Evolutionary conservation across 2,797 vertebrate species (phyloP).

Genomic region (Lerista edwardsae): DNA sequence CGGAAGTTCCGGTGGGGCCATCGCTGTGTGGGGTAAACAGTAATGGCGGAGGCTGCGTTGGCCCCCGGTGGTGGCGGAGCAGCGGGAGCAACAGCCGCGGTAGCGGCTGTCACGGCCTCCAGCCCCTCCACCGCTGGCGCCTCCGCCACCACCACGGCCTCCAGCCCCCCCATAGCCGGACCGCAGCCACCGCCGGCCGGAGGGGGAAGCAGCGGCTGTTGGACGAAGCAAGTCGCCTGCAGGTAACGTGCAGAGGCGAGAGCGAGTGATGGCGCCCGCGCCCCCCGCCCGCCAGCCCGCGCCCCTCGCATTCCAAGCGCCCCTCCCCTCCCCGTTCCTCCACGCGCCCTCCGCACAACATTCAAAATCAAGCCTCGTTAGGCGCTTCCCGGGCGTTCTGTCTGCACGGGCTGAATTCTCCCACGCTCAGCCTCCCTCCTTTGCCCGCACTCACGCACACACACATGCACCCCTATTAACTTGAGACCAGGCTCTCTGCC

Average conservation of each 20-base stretch:
- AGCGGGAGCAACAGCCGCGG: constrained; percentile 61
- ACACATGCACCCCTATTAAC: too few relatives aligned
- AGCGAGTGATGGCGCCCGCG: constrained; percentile 28
- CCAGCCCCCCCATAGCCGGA: constrained; percentile 62
- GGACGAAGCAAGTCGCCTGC: constrained; percentile 97
- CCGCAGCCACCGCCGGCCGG: constrained; percentile 20
- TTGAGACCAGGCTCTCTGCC: neutral
- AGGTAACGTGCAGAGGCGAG: constrained; percentile 76
- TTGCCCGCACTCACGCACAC: too few relatives aligned
- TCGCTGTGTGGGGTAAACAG: constrained; percentile 92
- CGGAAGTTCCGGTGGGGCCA: constrained; percentile 88
- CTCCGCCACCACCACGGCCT: constrained; percentile 54
- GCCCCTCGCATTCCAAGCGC: too few relatives aligned
- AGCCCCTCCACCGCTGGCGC: constrained; percentile 50
- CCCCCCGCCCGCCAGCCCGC: neutral
- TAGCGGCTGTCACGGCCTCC: constrained; percentile 62
- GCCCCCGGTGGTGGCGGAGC: constrained; percentile 79
- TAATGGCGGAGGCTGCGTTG: constrained; percentile 95
- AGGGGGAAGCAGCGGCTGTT: constrained; percentile 79
- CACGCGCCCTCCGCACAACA: too few relatives aligned
- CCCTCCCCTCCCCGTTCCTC: too few relatives aligned
- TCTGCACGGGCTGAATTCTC: too few relatives aligned
- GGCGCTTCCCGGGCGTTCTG: too few relatives aligned
- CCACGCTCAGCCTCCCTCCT: too few relatives aligned
- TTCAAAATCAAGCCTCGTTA: neutral